phyloP scores from a whole-genome alignment of 2,113 vertebrate species.

The Aldabrachelys gigantea region DNA sequence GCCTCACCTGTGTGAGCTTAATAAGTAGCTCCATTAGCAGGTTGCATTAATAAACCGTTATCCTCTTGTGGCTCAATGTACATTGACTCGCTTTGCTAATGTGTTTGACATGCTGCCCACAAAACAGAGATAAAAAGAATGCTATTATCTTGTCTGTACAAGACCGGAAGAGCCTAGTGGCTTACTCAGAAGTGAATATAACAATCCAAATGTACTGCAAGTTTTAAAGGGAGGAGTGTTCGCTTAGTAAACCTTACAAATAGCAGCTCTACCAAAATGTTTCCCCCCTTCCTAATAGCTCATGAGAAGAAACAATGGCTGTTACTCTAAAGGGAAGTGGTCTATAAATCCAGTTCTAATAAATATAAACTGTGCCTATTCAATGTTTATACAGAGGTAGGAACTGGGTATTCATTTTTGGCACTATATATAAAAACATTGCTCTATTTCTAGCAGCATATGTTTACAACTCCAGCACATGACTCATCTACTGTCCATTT shows the following conservation, averaged over 20 bases:
- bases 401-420: constrained; percentile 68
- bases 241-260: not conserved
- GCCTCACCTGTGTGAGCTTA: not conserved
- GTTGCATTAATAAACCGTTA: rapidly evolving
- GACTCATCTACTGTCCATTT: constrained; percentile 36
- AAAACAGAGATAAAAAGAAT: not conserved
- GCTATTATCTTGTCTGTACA: not conserved
- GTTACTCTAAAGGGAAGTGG: constrained; percentile 52
- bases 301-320: constrained; percentile 56
- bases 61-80: not conserved
- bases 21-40: not conserved
- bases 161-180: not conserved
- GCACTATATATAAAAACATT: constrained; percentile 41
- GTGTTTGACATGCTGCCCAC: not conserved
- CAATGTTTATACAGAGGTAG: constrained; percentile 55
- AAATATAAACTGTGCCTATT: constrained; percentile 61
- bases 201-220: not conserved
- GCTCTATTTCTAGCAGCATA: constrained; percentile 57
- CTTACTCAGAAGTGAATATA: not conserved
- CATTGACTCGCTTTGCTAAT: rapidly evolving
- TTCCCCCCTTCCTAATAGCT: constrained; percentile 23
- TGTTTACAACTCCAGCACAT: constrained; percentile 63
- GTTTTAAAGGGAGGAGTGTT: not conserved
- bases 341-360: constrained; percentile 66
- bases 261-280: not conserved